phyloP scores from a whole-genome alignment of 2,888 invertebrate genomes.

The Xanthia icteritia region DNA sequence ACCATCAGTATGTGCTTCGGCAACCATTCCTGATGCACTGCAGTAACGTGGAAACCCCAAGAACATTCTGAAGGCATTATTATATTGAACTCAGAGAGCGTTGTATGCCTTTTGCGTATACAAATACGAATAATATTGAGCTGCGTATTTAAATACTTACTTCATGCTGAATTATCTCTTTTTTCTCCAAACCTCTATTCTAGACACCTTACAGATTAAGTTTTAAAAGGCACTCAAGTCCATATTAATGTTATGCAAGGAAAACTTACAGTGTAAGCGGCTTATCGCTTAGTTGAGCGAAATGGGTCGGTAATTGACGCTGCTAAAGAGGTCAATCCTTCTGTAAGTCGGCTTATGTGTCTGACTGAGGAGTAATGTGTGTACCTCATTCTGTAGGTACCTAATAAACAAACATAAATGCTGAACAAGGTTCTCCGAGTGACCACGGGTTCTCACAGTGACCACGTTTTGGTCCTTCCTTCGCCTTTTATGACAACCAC shows the following conservation, averaged over 20 bases:
- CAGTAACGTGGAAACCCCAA: too few relatives aligned
- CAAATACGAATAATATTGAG: too few relatives aligned
- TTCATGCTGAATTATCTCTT: too few relatives aligned
- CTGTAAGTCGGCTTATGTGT: constrained; percentile 44
- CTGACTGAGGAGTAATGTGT: not conserved
- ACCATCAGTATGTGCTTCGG: too few relatives aligned
- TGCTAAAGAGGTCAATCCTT: constrained; percentile 45
- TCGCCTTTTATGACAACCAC: too few relatives aligned
- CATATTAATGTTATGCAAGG: constrained; percentile 25
- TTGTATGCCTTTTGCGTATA: too few relatives aligned
- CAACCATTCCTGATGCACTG: too few relatives aligned
- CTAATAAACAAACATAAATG: not conserved
- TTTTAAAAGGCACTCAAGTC: not conserved
- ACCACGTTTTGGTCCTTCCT: not conserved
- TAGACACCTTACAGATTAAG: not conserved
- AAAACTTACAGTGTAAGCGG: constrained; percentile 56
- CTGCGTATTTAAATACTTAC: too few relatives aligned
- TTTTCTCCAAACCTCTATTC: not conserved
- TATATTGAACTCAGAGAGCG: too few relatives aligned
- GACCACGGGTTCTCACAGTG: not conserved
- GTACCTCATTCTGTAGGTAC: not conserved
- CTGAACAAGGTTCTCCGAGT: not conserved
- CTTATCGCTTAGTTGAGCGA: constrained; percentile 30
- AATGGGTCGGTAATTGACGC: constrained; percentile 45
- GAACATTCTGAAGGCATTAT: too few relatives aligned